Base-by-base conservation (phyloP, 2,797 vertebrate species). In the Molossus alvarezi region DNA sequence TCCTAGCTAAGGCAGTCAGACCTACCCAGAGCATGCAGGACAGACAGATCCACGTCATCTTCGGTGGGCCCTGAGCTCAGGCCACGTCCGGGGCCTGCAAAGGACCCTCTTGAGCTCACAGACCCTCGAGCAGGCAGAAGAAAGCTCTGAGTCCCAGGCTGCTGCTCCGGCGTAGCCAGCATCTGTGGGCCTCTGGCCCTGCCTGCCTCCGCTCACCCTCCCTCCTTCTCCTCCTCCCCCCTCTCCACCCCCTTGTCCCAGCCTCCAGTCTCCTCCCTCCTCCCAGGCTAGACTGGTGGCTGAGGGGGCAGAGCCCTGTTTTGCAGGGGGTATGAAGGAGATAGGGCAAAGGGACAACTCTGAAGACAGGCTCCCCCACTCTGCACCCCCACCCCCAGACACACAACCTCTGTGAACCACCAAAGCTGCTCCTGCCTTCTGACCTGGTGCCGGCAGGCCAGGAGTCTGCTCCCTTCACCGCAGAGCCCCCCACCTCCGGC, bases 21-120 rank as follows among this genome's bases (percentile, higher is more conserved):
- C 99, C 98, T 99, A 99, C 99, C 99, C 99, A 99, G 97, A 99
- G 99, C 99, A 99, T 99, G 98, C 99, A 99, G 98, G 99, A 99
- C 97, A 99, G 98, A 97, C 99, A 99, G 97, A 99, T 98, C 99
- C 99, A 99, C 98, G 99, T 99, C 98, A 98, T 98, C 97, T 95
- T 97, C 71, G 3, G 91, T 11, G 67, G 29, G 90, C 83, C 89
- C 92, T 11, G 73, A 69, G 57, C 91, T 79, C 4, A 4, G 88
- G 79, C 77, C 88, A 71, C 80, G 11, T 11, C 80, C 1, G 10
- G 94, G 84, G 75, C 55, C 89, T 53, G 75, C 58, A 17, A n/a
- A 94, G 13, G 9, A 58, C 73, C 17, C 89, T 65, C 64, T 29
- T 0, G 53, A 72, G 60, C 67, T 80, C 95, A 12, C 23, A 7